Base-by-base conservation (phyloP, 2,113 vertebrate genomes). In the Plotosus lineatus region DNA sequence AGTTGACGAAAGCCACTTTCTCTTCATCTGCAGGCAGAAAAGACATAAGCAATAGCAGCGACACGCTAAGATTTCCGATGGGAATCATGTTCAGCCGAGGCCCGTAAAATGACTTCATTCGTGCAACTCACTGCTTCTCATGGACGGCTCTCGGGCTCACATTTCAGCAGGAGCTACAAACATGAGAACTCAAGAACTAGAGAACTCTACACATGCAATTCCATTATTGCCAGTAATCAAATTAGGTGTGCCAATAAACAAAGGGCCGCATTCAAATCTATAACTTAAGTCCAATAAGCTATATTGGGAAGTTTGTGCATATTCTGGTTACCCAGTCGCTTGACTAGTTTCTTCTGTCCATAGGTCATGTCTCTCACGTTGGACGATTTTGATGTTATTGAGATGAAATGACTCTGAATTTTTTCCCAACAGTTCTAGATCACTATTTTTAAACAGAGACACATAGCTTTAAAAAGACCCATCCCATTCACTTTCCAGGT, bases 1-100 rank as follows among this genome's bases (percentile, higher is more conserved):
- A 99, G 89, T 98, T 97, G 69, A 95, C 96, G 90, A 99, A 99
- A 28, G 98, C 98, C 87, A 98, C 96, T 85, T 97, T 99, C 87
- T 99, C 98, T 90, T 98, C 97, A 92, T 98, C 98, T 99, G 83
- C 68, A 90, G 23, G 66, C 78, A 72, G 31, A 84, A 15, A 58
- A 76, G 63, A 82, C 36, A 72, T 79, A 74, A 77, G 73, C 56
- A 48, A 56, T 38, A 77, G 51, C 14, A 75, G 21, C 23, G 19
- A 51, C 71, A 68, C 26, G 36, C 12, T 81, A 3, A 38, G 72
- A 81, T 80, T 68, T 76, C 61, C 63, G 51, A 15, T 60, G 44
- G 68, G 42, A 80, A 31, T 46, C 33, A 4, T 26, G 42, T 23
- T 66, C 36, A 71, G 40, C 56, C 51, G 69, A 65, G 33, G 69